Base-by-base conservation (phyloP, 2,113 vertebrate genomes). In the Dipodomys spectabilis region DNA sequence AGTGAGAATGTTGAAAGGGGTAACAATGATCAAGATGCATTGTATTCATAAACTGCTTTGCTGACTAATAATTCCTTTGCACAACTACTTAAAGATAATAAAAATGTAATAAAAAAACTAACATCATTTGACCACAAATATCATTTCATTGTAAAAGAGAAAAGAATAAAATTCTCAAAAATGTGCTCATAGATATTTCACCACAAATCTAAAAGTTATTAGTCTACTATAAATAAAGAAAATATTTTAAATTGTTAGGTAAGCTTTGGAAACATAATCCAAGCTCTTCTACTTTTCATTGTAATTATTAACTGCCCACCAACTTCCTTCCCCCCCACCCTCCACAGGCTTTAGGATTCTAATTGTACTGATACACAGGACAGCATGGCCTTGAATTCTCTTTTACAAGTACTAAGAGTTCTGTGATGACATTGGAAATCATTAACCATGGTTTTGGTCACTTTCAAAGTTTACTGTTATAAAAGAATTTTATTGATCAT, bases 361-460 rank as follows among this genome's bases (percentile, higher is more conserved):
- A 4, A 57, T 57, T 57, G 53, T 57, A 57, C 15, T 6, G 68
- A 32, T 49, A 49, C 53, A 57, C 15, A 64, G 60, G 16, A 71
- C 8, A 82, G 15, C 9, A 67, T 81, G 67, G 27, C 18, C 93
- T 79, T 68, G 10, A 94, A 27, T 57, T 15, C 68, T 82, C 49
- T 84, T 78, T 7, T 30, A 49, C 11, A 74, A 45, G 32, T 69
- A 32, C 10, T 89, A 86, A 68, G 67, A 71, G 65, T 49, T 86
- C 27, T 57, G 9, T 87, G 39, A 90, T 86, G 49, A 69, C 60
- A 64, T 89, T 71, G 84, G 67, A 89, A 93, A 95, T 65, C 65
- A 93, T 85, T 92, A 96, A 91, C 90, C 18, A 28, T 60, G 64
- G 27, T 74, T 57, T 53, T 65, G 92, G 35, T 16, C 68, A 85